These are phyloP conservation scores for Poliocrania exsul DNA, from an alignment of 2,797 vertebrate species.

Conservation along the genomic window DNA sequence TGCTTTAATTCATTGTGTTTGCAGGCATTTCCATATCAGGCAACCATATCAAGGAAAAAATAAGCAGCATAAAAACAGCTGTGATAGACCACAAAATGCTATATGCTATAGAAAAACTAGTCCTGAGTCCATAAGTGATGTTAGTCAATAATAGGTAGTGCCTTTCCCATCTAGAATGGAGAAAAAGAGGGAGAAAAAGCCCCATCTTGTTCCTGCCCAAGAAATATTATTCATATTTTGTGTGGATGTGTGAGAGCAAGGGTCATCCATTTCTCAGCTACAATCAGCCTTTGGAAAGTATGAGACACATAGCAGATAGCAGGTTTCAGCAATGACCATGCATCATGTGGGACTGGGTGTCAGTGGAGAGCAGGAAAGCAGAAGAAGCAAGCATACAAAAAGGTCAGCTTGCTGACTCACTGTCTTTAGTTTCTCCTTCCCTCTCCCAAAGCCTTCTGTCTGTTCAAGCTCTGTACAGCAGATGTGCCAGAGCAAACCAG, in stretches of 20 bases:
- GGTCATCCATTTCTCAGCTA: constrained; percentile 38
- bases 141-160: neutral
- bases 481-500: neutral
- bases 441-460: neutral
- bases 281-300: constrained; percentile 29
- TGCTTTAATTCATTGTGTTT: neutral
- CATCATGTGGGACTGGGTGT: neutral
- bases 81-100: neutral
- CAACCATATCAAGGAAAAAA: neutral
- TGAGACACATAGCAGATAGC: constrained; percentile 23
- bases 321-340: constrained; percentile 25
- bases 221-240: neutral
- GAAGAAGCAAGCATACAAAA: neutral
- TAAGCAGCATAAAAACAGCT: neutral
- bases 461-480: neutral
- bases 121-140: neutral
- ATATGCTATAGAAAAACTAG: neutral
- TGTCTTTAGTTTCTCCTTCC: neutral
- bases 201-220: neutral
- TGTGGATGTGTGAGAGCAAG: constrained; percentile 16
- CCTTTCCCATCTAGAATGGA: neutral
- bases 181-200: neutral
- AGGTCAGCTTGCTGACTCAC: neutral
- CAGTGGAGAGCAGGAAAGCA: neutral
- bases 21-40: neutral